Conservation (phyloP, 2,113 vertebrate species). For the Jacana jacana region DNA sequence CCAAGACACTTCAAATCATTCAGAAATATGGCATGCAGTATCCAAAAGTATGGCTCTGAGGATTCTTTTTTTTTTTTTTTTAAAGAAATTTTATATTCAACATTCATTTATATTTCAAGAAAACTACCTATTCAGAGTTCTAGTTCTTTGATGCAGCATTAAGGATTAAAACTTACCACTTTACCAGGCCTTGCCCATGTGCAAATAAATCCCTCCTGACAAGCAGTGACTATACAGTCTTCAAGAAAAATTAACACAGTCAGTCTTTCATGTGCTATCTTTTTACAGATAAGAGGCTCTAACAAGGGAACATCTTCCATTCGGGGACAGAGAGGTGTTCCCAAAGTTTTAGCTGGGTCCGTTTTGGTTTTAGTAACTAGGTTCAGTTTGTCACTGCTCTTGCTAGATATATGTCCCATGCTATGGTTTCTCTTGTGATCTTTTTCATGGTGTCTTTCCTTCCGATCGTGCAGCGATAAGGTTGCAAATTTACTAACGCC, state of each 20-base stretch:
- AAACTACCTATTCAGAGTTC: conserved; percentile 77
- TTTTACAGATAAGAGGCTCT: conserved; percentile 99
- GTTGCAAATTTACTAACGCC: conserved; percentile 97
- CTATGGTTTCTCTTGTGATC: conserved; percentile 99
- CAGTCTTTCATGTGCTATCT: conserved; percentile 98
- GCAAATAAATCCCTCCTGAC: conserved; percentile 99
- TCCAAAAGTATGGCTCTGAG: conserved; percentile 86
- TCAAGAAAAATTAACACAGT: conserved; percentile 99
- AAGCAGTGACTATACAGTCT: conserved; percentile 99
- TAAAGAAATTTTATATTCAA: conserved; percentile 80
- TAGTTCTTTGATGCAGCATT: conserved; percentile 79
- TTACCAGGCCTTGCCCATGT: conserved; percentile 99
- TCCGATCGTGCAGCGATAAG: conserved; percentile 94
- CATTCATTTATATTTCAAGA: conserved; percentile 77
- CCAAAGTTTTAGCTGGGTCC: conserved; percentile 93
- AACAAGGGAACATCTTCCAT: conserved; percentile 98
- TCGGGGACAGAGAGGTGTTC: conserved; percentile 91
- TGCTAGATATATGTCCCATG: conserved; percentile 99
- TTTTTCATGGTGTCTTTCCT: conserved; percentile 94
- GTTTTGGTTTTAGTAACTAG: conserved; percentile 86
- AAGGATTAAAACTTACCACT: conserved; percentile 95
- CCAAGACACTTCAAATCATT: conserved; percentile 84
- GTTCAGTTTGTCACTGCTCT: conserved; percentile 99
- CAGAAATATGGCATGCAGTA: conserved; percentile 86
- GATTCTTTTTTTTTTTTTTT: conserved; percentile 76